These are phyloP conservation scores for Nephrotoma guestfalica DNA, from an alignment of 2,888 invertebrate genomes.

Conservation along the genomic window DNA sequence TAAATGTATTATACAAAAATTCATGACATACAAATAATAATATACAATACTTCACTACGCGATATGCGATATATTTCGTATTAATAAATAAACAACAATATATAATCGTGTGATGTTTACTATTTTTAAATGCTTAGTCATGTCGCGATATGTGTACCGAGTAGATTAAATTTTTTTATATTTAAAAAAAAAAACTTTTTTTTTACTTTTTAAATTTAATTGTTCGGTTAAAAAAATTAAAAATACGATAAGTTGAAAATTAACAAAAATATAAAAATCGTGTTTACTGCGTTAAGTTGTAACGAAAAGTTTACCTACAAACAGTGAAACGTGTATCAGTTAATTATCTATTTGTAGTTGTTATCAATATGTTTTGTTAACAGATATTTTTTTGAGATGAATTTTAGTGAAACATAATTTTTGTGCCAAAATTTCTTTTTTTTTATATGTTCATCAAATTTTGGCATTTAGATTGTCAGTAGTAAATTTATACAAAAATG, in stretches of 20 bases:
- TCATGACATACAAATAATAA: constrained; percentile 4
- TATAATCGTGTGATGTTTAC: constrained; percentile 21
- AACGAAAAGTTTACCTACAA: background rate
- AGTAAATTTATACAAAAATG: background rate
- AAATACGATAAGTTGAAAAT: background rate
- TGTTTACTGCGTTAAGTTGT: background rate
- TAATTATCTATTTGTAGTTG: background rate
- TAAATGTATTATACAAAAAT: background rate
- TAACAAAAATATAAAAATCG: background rate
- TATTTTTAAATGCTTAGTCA: constrained; percentile 35
- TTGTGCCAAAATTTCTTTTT: background rate
- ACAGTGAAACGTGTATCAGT: background rate
- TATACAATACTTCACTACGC: background rate
- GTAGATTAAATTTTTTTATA: constrained; percentile 6
- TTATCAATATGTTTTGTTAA: background rate
- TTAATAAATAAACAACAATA: constrained; percentile 4
- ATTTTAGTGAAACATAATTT: background rate
- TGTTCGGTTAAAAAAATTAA: background rate
- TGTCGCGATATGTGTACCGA: constrained; percentile 14
- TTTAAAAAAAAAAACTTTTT: background rate
- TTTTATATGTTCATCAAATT: background rate
- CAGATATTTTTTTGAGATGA: background rate
- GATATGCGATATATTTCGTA: constrained; percentile 2
- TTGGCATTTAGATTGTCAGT: background rate
- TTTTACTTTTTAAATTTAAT: background rate